Evolutionary conservation across 2,797 vertebrate genomes (phyloP).

Genomic region (Sebastiscus tertius): DNA sequence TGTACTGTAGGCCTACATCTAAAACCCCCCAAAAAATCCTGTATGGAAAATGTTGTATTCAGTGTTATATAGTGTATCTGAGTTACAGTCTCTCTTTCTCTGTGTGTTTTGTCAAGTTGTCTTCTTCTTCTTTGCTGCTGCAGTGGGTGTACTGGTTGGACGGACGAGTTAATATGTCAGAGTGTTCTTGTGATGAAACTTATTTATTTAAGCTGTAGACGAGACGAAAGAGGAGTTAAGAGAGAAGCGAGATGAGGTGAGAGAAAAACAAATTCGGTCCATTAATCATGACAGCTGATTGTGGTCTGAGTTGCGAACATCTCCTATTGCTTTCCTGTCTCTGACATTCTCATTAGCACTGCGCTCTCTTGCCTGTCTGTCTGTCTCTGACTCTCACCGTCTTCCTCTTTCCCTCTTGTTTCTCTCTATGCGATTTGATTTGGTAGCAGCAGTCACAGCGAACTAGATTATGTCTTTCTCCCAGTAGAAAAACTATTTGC

Average conservation of each 20-base stretch:
- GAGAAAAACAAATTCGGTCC: constrained; percentile 46
- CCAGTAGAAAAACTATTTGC: background rate
- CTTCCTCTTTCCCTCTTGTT: background rate
- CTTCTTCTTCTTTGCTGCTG: background rate
- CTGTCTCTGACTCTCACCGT: constrained; percentile 3
- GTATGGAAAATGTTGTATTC: background rate
- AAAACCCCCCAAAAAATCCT: background rate
- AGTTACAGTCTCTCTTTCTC: background rate
- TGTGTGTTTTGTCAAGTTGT: background rate
- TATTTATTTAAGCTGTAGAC: constrained; percentile 30
- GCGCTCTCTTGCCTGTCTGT: constrained; percentile 4
- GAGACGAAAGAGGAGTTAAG: constrained; percentile 5
- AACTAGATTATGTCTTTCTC: constrained; percentile 26
- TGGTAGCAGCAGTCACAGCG: background rate
- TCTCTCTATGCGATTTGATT: constrained; percentile 27
- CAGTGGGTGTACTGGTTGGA: background rate
- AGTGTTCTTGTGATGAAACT: constrained; percentile 4
- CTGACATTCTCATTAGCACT: constrained; percentile 59
- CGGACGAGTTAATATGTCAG: background rate
- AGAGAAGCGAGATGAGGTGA: constrained; percentile 19
- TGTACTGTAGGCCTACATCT: background rate
- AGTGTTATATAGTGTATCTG: background rate
- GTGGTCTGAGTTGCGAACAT: constrained; percentile 20
- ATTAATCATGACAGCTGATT: constrained; percentile 65
- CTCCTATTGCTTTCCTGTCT: constrained; percentile 56